Evolutionary conservation across 2,797 vertebrate species (phyloP).

Genomic region (Scarus forsteni): DNA sequence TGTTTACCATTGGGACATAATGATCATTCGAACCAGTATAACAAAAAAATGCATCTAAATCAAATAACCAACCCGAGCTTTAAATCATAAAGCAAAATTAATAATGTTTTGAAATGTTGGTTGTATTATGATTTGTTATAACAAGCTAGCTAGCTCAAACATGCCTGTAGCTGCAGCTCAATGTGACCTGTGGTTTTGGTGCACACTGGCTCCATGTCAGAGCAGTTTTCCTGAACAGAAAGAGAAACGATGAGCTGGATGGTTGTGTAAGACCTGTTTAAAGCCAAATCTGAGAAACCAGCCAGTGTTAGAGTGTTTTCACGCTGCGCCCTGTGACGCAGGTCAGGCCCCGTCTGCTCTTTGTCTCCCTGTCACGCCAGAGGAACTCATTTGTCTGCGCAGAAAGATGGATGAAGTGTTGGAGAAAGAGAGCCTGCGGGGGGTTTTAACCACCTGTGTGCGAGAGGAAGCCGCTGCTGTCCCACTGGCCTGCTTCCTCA

Average conservation of each 20-base stretch:
- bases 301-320: constrained; percentile 34
- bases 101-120: too few relatives aligned
- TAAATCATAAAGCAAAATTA: too few relatives aligned
- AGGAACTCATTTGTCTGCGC: constrained; percentile 62
- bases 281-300: constrained; percentile 18
- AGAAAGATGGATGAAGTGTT: constrained; percentile 60
- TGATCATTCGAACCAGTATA: too few relatives aligned
- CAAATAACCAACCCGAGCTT: too few relatives aligned
- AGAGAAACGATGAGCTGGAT: not conserved
- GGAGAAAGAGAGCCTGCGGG: constrained; percentile 20
- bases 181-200: not conserved
- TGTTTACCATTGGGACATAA: too few relatives aligned
- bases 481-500: constrained; percentile 66
- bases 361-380: constrained; percentile 62
- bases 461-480: constrained; percentile 57
- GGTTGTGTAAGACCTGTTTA: not conserved
- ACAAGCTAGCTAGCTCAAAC: too few relatives aligned
- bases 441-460: constrained; percentile 45
- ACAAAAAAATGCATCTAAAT: too few relatives aligned
- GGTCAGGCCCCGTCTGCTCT: constrained; percentile 51
- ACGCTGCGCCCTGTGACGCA: constrained; percentile 56
- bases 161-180: too few relatives aligned
- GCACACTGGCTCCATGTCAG: not conserved
- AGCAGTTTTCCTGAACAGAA: not conserved
- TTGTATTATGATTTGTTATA: too few relatives aligned